Conservation (phyloP, 2,113 vertebrate genomes). For the Onychostoma macrolepis region DNA sequence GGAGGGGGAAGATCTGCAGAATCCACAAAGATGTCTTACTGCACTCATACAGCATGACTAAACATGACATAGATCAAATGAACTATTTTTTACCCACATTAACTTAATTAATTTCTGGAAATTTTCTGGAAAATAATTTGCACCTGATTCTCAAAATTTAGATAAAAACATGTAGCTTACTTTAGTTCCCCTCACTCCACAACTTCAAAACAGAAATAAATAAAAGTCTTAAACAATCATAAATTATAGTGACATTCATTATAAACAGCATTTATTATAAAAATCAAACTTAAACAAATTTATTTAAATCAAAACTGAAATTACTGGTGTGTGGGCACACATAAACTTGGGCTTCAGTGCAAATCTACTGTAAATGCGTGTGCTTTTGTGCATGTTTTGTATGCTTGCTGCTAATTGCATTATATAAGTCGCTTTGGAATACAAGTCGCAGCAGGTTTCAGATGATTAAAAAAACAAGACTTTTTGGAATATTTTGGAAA, state of each 20-base stretch:
- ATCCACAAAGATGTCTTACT: background rate
- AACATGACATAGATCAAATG: background rate
- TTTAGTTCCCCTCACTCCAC: too few relatives aligned
- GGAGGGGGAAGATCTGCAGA: conserved; percentile 87
- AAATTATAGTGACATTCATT: too few relatives aligned
- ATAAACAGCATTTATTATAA: too few relatives aligned
- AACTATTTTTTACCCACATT: background rate
- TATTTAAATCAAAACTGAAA: background rate
- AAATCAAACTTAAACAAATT: background rate
- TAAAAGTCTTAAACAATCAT: too few relatives aligned
- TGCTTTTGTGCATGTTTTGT: too few relatives aligned
- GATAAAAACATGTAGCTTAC: too few relatives aligned
- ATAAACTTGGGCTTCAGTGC: background rate
- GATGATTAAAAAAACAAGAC: background rate
- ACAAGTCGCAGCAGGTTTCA: background rate
- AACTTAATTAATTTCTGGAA: background rate
- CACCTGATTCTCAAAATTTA: too few relatives aligned
- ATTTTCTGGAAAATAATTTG: too few relatives aligned
- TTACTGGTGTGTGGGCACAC: background rate
- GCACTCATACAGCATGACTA: background rate
- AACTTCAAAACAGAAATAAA: too few relatives aligned
- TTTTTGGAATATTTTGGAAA: too few relatives aligned
- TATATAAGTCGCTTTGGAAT: too few relatives aligned
- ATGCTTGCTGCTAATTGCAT: too few relatives aligned
- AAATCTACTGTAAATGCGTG: background rate